Conservation (phyloP, 2,888 invertebrate species). For the Orthosia cruda region DNA sequence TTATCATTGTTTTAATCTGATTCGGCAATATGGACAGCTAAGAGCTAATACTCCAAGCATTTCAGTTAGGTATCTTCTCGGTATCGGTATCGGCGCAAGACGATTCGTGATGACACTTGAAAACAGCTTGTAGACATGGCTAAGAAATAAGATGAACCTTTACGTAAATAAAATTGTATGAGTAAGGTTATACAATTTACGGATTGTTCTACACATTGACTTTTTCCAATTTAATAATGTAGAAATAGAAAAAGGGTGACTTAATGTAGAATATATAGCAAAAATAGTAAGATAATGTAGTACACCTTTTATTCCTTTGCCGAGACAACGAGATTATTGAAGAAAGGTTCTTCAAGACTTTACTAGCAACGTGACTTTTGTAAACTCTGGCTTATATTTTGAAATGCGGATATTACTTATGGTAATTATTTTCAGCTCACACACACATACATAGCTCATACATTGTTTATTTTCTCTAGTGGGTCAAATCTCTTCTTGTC, state of each 20-base stretch:
- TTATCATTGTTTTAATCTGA: no score
- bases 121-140: no score
- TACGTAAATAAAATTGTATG: background rate
- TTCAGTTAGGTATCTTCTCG: no score
- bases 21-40: no score
- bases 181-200: background rate
- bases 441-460: no score
- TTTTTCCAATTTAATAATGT: background rate
- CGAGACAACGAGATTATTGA: slow-evolving; percentile 6
- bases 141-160: no score
- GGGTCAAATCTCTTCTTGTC: no score
- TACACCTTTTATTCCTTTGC: background rate
- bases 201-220: background rate
- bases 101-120: no score
- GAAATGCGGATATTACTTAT: background rate
- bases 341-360: background rate
- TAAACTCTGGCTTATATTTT: slow-evolving; percentile 3
- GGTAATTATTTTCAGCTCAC: background rate
- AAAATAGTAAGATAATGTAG: slow-evolving; percentile 14
- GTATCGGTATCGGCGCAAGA: no score
- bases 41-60: no score
- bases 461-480: background rate
- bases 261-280: background rate
- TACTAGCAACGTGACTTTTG: background rate
- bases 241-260: background rate